Percentiles rank a stretch among this genome's conserved stretches.
phyloP scores from a whole-genome alignment of 2,113 vertebrate genomes.

The Conger conger region DNA sequence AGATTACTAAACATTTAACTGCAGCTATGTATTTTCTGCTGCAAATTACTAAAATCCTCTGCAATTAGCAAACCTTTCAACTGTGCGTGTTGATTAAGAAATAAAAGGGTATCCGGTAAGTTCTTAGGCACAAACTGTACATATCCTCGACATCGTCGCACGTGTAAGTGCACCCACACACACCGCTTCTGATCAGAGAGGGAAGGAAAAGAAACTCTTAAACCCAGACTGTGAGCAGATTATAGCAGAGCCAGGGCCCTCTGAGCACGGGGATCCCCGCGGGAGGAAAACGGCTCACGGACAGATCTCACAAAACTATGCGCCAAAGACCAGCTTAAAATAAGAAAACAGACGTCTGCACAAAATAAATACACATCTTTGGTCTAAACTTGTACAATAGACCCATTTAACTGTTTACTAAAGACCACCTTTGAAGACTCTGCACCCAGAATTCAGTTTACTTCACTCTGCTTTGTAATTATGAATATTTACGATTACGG shows the following conservation, averaged over 20 bases:
- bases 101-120: no score
- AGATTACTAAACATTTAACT: background rate
- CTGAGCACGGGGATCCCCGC: background rate
- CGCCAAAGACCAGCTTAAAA: background rate
- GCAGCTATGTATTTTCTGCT: background rate
- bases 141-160: no score
- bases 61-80: no score
- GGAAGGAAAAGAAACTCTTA: background rate
- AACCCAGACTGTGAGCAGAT: background rate
- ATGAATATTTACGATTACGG: background rate
- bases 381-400: background rate
- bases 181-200: background rate
- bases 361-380: background rate
- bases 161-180: background rate
- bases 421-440: background rate
- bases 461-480: background rate
- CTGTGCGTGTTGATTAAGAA: no score
- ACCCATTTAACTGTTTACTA: background rate
- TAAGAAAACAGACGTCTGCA: background rate
- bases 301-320: no score
- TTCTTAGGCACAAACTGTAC: no score
- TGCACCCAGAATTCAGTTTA: background rate
- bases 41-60: background rate
- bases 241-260: background rate
- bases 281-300: no score